Percentiles rank a stretch among this genome's conserved stretches.
Conservation (phyloP, 1,140 invertebrate species). For the Polypedilum vanderplanki region DNA sequence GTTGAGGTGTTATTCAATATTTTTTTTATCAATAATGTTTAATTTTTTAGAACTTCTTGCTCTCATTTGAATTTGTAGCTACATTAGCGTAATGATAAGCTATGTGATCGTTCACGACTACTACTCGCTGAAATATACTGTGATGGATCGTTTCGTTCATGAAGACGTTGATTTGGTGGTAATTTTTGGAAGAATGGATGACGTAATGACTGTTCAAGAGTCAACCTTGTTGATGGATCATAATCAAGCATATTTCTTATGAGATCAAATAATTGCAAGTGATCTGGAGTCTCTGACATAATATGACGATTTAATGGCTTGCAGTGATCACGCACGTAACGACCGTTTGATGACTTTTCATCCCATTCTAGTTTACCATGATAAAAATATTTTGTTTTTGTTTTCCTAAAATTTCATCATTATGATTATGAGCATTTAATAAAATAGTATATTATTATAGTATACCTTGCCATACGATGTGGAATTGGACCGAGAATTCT, state of each 20-base stretch:
- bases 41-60: not conserved
- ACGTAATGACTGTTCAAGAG: conserved; percentile 74
- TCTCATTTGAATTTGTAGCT: not conserved
- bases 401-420: conserved; percentile 55
- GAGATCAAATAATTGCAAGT: conserved; percentile 88
- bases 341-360: conserved; percentile 84
- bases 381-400: conserved; percentile 95
- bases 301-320: conserved; percentile 94
- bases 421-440: conserved; percentile 32
- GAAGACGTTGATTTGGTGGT: conserved; percentile 63
- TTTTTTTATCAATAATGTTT: not conserved
- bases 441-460: conserved; percentile 37
- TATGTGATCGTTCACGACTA: conserved; percentile 43
- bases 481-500: conserved; percentile 93
- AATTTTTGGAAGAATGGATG: conserved; percentile 92
- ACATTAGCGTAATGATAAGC: conserved; percentile 35
- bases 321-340: conserved; percentile 96
- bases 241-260: conserved; percentile 95
- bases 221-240: conserved; percentile 84
- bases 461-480: conserved; percentile 58
- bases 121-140: conserved; percentile 36
- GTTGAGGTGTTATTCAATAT: not conserved
- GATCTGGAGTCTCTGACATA: conserved; percentile 79
- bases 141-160: conserved; percentile 40
- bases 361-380: conserved; percentile 93